phyloP scores from a whole-genome alignment of 2,797 vertebrate genomes.

The Gouania willdenowi region DNA sequence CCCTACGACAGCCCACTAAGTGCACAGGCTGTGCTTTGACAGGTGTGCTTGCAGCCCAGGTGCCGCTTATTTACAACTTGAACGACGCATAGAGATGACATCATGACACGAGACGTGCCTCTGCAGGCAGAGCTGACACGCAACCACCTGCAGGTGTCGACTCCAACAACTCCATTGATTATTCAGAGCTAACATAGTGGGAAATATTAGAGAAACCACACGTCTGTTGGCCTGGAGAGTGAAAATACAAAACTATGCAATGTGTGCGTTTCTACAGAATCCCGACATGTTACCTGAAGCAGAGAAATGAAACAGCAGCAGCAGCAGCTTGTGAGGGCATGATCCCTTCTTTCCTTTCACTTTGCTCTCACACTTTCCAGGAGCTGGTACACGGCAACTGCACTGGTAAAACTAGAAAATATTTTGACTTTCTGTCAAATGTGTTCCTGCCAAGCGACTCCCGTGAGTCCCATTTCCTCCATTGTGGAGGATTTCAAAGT shows the following conservation, averaged over 20 bases:
- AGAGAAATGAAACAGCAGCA: constrained; percentile 62
- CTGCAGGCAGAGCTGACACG: constrained; percentile 31
- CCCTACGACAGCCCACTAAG: neutral
- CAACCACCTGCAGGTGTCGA: constrained; percentile 22
- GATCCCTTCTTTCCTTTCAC: constrained; percentile 43
- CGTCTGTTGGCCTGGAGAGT: neutral
- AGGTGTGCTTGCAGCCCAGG: constrained; percentile 44
- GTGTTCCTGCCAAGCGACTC: constrained; percentile 6
- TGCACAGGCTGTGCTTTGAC: constrained; percentile 25
- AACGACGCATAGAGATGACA: constrained; percentile 36
- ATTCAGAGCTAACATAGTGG: constrained; percentile 27
- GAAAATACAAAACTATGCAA: constrained; percentile 3
- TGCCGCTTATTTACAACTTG: constrained; percentile 44
- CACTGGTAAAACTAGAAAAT: constrained; percentile 20
- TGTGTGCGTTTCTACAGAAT: constrained; percentile 21
- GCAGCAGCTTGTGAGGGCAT: constrained; percentile 65
- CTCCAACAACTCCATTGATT: too few species aligned
- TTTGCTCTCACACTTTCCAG: constrained; percentile 31
- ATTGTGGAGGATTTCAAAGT: constrained; percentile 6
- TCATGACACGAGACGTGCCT: constrained; percentile 42
- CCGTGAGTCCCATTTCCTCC: constrained; percentile 11
- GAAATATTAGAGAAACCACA: constrained; percentile 23
- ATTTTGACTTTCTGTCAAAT: constrained; percentile 14
- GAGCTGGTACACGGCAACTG: constrained; percentile 23
- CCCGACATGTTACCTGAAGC: constrained; percentile 32